phyloP scores from a whole-genome alignment of 2,113 vertebrate genomes.

The Salminus brasiliensis region DNA sequence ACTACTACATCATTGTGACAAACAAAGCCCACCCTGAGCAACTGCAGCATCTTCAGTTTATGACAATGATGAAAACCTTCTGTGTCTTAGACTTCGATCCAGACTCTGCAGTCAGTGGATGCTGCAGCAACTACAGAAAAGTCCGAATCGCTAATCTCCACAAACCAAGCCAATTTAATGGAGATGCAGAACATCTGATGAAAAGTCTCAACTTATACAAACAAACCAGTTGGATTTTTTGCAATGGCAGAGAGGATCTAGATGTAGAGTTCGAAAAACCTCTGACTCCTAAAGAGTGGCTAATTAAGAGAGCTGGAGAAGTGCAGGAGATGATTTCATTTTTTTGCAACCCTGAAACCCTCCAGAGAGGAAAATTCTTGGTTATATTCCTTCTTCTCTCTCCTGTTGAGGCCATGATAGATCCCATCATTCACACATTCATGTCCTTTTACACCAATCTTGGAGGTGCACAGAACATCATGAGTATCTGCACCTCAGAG shows the following conservation, averaged over 20 bases:
- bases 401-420: constrained; percentile 65
- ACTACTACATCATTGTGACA: constrained; percentile 74
- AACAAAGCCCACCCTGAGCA: constrained; percentile 75
- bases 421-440: constrained; percentile 74
- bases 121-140: constrained; percentile 69
- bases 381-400: constrained; percentile 75
- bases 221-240: constrained; percentile 84
- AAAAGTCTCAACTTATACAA: constrained; percentile 75
- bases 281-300: not conserved
- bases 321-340: constrained; percentile 25
- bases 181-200: constrained; percentile 63
- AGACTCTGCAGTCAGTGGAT: constrained; percentile 68
- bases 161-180: constrained; percentile 70
- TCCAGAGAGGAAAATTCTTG: constrained; percentile 68
- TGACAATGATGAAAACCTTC: constrained; percentile 77
- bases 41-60: constrained; percentile 72
- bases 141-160: constrained; percentile 70
- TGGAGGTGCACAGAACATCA: constrained; percentile 65
- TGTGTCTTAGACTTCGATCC: constrained; percentile 79
- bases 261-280: not conserved
- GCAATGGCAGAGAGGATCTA: constrained; percentile 69
- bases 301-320: not conserved
- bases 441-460: constrained; percentile 76
- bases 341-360: constrained; percentile 68
- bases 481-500: constrained; percentile 49